Conservation (phyloP, 92 coral and sea anemone genomes). For the Meandrina meandrites region DNA sequence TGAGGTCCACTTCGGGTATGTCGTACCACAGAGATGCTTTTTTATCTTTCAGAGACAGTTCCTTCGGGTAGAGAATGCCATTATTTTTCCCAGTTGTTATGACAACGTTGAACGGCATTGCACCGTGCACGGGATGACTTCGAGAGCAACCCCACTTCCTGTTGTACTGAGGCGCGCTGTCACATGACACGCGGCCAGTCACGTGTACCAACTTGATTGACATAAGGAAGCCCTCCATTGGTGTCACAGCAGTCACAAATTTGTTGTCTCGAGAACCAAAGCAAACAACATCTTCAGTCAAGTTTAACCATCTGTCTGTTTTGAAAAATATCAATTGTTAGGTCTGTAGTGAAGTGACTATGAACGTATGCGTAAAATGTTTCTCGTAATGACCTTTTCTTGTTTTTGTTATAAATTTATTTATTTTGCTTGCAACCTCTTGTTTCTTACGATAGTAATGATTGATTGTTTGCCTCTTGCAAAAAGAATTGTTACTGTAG, state of each 20-base stretch:
- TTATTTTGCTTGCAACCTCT: neutral
- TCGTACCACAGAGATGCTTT: slow-evolving; percentile 20
- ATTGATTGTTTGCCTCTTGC: neutral
- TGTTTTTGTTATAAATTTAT: neutral
- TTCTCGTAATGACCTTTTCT: neutral
- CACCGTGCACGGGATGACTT: slow-evolving; percentile 24
- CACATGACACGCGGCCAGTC: slow-evolving; percentile 56
- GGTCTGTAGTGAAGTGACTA: neutral
- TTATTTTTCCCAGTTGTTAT: slow-evolving; percentile 26
- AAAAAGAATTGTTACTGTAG: no score
- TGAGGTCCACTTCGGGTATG: slow-evolving; percentile 19
- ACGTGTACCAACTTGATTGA: slow-evolving; percentile 61
- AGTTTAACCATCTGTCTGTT: slow-evolving; percentile 40
- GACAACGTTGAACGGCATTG: slow-evolving; percentile 37
- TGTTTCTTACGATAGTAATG: neutral
- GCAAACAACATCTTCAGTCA: slow-evolving; percentile 41
- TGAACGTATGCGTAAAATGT: neutral
- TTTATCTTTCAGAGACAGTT: neutral
- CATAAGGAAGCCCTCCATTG: slow-evolving; percentile 60
- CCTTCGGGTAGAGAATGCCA: slow-evolving; percentile 15
- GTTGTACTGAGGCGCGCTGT: slow-evolving; percentile 14
- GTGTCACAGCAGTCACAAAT: slow-evolving; percentile 41
- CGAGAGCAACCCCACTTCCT: slow-evolving; percentile 41
- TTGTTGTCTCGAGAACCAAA: slow-evolving; percentile 49
- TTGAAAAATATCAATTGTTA: neutral